Conservation (phyloP, 2,797 vertebrate genomes). For the Fringilla coelebs region DNA sequence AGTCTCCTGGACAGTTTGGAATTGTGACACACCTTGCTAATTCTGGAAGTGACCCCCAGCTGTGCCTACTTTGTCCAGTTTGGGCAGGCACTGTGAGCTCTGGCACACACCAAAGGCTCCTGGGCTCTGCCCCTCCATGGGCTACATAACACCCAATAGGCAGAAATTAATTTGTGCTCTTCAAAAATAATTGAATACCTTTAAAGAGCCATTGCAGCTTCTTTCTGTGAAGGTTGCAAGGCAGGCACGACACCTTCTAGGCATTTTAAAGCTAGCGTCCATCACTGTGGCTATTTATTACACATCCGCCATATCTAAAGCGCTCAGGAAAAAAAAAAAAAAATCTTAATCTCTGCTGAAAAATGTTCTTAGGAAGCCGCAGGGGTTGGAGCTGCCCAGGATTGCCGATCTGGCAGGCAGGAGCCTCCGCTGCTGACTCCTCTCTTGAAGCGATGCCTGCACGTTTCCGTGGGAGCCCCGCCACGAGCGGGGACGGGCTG, state of each 20-base stretch:
- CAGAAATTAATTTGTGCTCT: background rate
- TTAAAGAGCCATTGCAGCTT: background rate
- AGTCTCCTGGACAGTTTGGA: rapidly evolving
- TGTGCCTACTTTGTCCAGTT: rapidly evolving
- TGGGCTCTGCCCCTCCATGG: background rate
- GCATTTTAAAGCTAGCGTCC: background rate
- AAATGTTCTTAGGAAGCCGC: background rate
- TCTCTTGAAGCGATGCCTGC: background rate
- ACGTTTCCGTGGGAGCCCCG: slow-evolving; percentile 10
- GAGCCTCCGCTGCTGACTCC: background rate
- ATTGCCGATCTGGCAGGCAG: background rate
- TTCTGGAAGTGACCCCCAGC: background rate
- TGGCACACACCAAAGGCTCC: background rate
- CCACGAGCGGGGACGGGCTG: background rate
- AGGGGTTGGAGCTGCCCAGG: background rate
- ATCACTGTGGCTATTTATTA: background rate
- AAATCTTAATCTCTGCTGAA: background rate
- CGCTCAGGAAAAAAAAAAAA: background rate
- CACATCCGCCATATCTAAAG: background rate
- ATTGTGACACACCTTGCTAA: background rate
- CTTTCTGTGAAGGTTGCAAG: background rate
- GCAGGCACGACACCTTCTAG: background rate
- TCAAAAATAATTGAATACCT: background rate
- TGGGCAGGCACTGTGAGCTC: background rate
- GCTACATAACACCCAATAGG: background rate